Conservation (phyloP, 1,140 invertebrate species). For the Lordiphosa mommai region DNA sequence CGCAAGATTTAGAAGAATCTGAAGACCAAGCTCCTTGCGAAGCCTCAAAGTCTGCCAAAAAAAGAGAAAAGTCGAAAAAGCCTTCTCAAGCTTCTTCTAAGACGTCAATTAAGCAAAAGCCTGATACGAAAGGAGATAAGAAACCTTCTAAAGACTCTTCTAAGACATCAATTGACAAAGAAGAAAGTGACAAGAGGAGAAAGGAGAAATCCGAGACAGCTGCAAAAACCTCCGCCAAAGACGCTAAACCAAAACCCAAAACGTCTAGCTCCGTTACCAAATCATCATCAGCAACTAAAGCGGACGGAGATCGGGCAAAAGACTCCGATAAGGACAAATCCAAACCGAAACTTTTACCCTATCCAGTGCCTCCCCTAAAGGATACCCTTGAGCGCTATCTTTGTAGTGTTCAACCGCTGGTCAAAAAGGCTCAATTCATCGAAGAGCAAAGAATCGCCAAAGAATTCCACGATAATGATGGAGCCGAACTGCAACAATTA, state of each 20-base stretch:
- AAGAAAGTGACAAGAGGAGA: background rate
- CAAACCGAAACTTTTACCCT: slow-evolving; percentile 1
- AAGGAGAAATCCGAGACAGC: background rate
- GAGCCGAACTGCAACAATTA: slow-evolving; percentile 86
- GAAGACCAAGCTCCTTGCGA: too few species aligned
- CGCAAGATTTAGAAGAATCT: background rate
- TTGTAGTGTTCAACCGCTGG: slow-evolving; percentile 27
- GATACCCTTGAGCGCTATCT: slow-evolving; percentile 30
- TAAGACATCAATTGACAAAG: too few species aligned
- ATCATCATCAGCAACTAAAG: background rate
- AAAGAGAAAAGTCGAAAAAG: background rate
- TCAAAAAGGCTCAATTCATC: background rate
- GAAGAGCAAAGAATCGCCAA: slow-evolving; percentile 80
- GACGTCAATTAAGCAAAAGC: too few species aligned
- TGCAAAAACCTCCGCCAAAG: background rate
- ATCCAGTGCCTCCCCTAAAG: slow-evolving; percentile 33
- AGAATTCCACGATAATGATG: slow-evolving; percentile 84
- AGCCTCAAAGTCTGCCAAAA: too few species aligned
- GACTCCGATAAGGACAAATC: too few species aligned
- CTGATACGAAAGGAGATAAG: too few species aligned
- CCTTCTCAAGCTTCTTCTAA: background rate
- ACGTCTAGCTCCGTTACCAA: background rate
- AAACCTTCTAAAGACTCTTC: too few species aligned
- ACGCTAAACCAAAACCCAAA: background rate
- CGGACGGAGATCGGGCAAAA: background rate